phyloP scores from a whole-genome alignment of 2,797 vertebrate genomes.

The Balearica regulorum region DNA sequence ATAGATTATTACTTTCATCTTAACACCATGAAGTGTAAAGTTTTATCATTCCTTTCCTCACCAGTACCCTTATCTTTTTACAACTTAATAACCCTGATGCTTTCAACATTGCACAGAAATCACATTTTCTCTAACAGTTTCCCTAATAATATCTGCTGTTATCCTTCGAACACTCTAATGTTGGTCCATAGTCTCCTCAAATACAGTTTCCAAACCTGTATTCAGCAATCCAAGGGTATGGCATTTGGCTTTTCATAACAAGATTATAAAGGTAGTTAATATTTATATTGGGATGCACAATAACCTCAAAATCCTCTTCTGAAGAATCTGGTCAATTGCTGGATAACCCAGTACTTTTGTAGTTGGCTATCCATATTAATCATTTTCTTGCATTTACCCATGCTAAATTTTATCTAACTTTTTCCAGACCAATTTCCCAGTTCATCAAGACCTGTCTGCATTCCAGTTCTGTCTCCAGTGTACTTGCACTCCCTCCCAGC shows the following conservation, averaged over 20 bases:
- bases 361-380: not conserved
- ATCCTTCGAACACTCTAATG: not conserved
- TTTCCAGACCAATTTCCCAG: not conserved
- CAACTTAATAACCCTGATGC: not conserved
- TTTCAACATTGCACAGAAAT: slow-evolving; percentile 13
- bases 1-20: not conserved
- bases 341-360: not conserved
- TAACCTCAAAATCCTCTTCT: not conserved
- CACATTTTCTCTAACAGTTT: not conserved
- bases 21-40: not conserved
- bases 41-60: not conserved
- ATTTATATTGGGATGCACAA: not conserved
- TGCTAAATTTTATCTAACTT: not conserved
- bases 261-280: not conserved
- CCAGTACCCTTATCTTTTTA: not conserved
- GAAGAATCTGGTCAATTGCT: not conserved
- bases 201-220: not conserved
- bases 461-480: not conserved
- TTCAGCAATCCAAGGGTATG: not conserved
- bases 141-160: not conserved
- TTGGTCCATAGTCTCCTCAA: not conserved
- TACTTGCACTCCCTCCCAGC: not conserved
- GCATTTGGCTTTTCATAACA: not conserved
- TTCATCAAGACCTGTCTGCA: not conserved
- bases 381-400: not conserved